Base-by-base conservation (phyloP, 2,888 invertebrate genomes). In the Plagodis dolabraria region DNA sequence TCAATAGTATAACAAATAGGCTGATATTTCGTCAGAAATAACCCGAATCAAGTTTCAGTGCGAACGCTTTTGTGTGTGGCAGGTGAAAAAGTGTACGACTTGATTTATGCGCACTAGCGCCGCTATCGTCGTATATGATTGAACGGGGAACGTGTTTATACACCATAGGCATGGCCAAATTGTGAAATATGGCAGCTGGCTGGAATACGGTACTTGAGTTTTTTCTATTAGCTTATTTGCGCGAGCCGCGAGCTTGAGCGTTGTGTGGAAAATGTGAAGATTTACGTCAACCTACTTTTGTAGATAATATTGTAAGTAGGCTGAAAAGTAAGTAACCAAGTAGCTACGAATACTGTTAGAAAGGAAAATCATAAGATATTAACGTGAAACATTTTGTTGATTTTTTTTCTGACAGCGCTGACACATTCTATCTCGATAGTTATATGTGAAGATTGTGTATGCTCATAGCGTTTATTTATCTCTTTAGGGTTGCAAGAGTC, bases 1-100 rank as follows among this genome's bases (percentile, higher is more conserved):
- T 91, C 90, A 91, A 92, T 92, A 88, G 90, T 92, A 91, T 91
- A 92, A 92, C 91, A 91, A 92, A 92, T 91, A 89, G 91, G 89
- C 89, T 88, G 88, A 89, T 92, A 91, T 92, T 92, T 89, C 90
- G 90, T 90, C 91, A 90, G 91, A 87, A 92, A 92, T 91, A 92
- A 91, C 90, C 89, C 88, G 90, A 92, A 92, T 92, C 92, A 92
- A 91, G 92, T 92, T 91, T 89, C 89, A 88, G 85, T 87, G 82
- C 80, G 87, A 87, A 89, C 84, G 89, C 91, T 88, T 89, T 92
- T 92, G 92, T 92, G 89, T 88, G 87, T 92, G 92, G 92, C 92
- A 92, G 92, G 92, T 92, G 92, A 92, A 92, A 92, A 92, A 92
- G 92, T 90, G 92, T 85, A 85, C 84, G 83, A 81, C 85, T 84